A percentile compares a stretch with the other conserved stretches of the same genome.
Evolutionary conservation across 1,140 invertebrate species (phyloP).

Genomic region (Oreohelix idahoensis): DNA sequence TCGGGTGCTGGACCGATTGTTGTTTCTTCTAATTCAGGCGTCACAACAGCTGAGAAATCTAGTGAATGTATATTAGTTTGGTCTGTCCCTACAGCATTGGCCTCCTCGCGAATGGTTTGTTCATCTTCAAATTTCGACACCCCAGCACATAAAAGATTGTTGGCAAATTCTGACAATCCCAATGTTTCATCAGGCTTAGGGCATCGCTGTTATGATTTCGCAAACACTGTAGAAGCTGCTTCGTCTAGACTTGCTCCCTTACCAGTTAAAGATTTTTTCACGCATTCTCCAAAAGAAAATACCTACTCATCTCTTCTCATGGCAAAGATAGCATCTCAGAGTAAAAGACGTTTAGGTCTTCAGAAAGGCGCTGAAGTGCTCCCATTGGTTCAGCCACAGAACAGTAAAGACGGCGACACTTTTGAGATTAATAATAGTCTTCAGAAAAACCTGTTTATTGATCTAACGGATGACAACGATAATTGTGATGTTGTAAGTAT

Average conservation of each 20-base stretch:
- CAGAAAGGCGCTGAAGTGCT: background rate
- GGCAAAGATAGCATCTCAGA: constrained; percentile 15
- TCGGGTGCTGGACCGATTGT: background rate
- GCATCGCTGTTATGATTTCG: background rate
- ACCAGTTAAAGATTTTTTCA: constrained; percentile 15
- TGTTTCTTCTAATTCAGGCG: no score
- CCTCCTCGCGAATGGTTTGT: background rate
- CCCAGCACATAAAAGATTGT: background rate
- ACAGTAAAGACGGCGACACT: background rate
- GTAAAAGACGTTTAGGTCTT: background rate
- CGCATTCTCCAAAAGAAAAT: background rate
- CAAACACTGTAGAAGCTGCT: background rate
- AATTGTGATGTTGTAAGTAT: background rate
- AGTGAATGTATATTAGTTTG: background rate
- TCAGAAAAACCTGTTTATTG: background rate
- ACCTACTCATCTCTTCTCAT: constrained; percentile 14
- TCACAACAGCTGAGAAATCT: background rate
- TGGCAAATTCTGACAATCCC: background rate
- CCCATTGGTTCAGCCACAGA: background rate
- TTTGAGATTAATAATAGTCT: background rate
- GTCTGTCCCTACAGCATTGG: no score
- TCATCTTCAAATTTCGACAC: background rate
- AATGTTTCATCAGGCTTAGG: background rate
- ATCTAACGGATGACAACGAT: background rate
- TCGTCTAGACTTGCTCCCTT: background rate